Conservation (phyloP, 2,888 invertebrate species). For the Andricus quercusramuli region DNA sequence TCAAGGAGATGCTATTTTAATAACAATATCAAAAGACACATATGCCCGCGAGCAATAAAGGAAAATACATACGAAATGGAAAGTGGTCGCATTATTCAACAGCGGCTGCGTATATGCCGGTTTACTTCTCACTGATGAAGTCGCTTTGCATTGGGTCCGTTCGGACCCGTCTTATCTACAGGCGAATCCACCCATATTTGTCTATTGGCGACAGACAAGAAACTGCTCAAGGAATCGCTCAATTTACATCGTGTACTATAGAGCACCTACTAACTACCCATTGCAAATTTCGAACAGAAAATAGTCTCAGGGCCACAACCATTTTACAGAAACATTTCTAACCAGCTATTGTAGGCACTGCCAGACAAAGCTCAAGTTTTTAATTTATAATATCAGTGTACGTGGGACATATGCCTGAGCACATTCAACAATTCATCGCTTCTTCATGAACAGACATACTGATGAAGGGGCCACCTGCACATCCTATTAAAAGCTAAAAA, state of each 20-base stretch:
- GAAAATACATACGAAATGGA: constrained; percentile 47
- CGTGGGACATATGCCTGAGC: too few relatives aligned
- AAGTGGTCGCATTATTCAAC: constrained; percentile 52
- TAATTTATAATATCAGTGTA: too few relatives aligned
- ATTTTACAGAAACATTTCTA: background rate
- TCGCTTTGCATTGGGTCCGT: constrained; percentile 46
- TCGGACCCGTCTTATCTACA: constrained; percentile 44
- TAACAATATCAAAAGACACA: constrained; percentile 20
- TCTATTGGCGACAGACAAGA: constrained; percentile 38
- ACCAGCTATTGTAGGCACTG: background rate
- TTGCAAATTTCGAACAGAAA: background rate
- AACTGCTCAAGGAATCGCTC: constrained; percentile 20
- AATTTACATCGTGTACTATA: constrained; percentile 17
- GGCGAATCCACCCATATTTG: constrained; percentile 46
- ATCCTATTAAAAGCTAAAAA: too few relatives aligned
- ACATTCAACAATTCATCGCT: too few relatives aligned
- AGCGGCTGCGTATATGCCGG: constrained; percentile 42
- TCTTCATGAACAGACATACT: too few relatives aligned
- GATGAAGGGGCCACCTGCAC: too few relatives aligned
- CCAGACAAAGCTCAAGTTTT: too few relatives aligned
- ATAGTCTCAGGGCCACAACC: background rate
- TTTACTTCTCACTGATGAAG: constrained; percentile 45
- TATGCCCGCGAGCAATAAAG: constrained; percentile 35
- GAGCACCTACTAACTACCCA: background rate
- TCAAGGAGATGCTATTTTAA: constrained; percentile 18